Base-by-base conservation (phyloP, 2,797 vertebrate species). In the Sphenodon punctatus region DNA sequence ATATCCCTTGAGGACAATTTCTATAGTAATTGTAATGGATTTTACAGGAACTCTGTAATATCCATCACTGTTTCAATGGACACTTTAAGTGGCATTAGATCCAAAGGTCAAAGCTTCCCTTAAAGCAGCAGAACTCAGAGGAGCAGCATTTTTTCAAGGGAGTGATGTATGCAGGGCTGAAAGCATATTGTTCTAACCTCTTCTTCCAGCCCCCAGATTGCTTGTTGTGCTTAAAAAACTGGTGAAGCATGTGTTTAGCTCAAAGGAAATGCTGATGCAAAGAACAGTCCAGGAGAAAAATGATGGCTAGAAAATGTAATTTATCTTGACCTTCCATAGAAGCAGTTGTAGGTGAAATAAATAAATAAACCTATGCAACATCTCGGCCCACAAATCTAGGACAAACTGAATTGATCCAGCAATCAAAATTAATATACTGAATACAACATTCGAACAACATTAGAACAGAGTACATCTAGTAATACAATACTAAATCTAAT, bases 181-280 rank as follows among this genome's bases (percentile, higher is more conserved):
- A 71, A 86, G 42, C 25, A 43, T 43, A 58, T 75, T 25, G 42
- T 0, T 61, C 53, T 49, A 34, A 72, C 56, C 59, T 70, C 46
- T 82, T 76, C 68, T 87, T 46, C 46, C 82, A 92, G 56, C 5
- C 10, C 67, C 8, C 22, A 69, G 78, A 32, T 73, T 59, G 81
- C 61, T 89, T 69, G 55, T 84, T 84, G 83, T 87, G 49, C 68
- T 88, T 90, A 73, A 86, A 67, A 88, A 86, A 3, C 32, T 78
- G 53, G 58, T 88, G 79, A 90, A 72, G 43, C 51, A 46, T 56
- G 61, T 72, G 53, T 67, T 89, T 73, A 87, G 61, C 78, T 90
- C 43, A 56, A 83, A 66, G 58, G 63, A 93, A 88, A 67, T 83
- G 68, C 85, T 92, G 82, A 90, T 67, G 71, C 19, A 17, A 84